These are phyloP conservation scores for Eurois occulta DNA, from an alignment of 2,888 invertebrate genomes.

Conservation along the genomic window DNA sequence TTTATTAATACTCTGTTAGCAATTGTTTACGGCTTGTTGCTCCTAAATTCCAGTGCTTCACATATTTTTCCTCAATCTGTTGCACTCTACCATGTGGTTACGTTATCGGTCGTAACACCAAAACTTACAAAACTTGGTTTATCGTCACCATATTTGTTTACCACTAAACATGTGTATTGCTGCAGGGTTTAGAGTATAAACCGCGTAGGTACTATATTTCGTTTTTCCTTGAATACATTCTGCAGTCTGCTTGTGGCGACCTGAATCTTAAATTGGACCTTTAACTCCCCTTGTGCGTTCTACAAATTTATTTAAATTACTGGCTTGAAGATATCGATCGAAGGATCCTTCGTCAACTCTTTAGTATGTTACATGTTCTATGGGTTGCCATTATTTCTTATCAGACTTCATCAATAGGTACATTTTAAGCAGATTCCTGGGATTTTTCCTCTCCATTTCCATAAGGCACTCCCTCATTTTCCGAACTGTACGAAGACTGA, in stretches of 20 bases:
- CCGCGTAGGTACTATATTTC: neutral
- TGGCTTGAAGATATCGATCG: neutral
- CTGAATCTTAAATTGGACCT: constrained; percentile 31
- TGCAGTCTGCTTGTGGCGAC: neutral
- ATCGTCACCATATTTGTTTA: constrained; percentile 59
- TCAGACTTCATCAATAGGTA: neutral
- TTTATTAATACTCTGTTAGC: constrained; percentile 64
- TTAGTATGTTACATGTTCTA: constrained; percentile 5
- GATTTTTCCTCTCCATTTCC: neutral
- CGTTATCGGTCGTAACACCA: constrained; percentile 68
- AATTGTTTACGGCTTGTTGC: constrained; percentile 69
- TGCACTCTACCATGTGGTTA: constrained; percentile 70
- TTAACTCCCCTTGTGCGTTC: neutral
- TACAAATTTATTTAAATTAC: constrained; percentile 27
- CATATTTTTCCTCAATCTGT: constrained; percentile 82
- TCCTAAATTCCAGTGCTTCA: constrained; percentile 62
- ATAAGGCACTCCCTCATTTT: neutral
- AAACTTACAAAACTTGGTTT: constrained; percentile 64
- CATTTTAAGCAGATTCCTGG: constrained; percentile 1
- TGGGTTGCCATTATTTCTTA: neutral
- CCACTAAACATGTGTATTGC: constrained; percentile 22
- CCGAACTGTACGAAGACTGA: neutral
- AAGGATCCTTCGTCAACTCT: neutral
- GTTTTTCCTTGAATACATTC: constrained; percentile 9
- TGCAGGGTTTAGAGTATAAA: neutral